Base-by-base conservation (phyloP, 2,797 vertebrate genomes). In the Tokudaia muenninki region DNA sequence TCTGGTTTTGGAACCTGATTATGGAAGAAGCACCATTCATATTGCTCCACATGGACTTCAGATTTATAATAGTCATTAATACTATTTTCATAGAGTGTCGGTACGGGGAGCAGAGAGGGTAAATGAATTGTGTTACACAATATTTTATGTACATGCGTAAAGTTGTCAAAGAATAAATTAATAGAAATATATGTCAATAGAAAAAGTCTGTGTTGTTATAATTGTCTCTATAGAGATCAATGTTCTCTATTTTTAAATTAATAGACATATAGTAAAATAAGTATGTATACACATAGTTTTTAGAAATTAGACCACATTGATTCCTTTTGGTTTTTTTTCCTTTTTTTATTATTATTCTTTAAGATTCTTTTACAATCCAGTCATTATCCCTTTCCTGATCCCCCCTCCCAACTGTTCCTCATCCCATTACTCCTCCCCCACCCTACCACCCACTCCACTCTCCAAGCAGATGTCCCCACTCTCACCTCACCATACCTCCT, bases 241-340 rank as follows among this genome's bases (percentile, higher is more conserved):
- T 50, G n/a, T 44, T 86, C 24, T 94, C 95, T 26, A 87, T 96
- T 94, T 50, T 95, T 90, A 26, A 86, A 21, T 80, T 87, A 26
- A 79, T 29, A 61, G 0, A 10, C 92, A 0, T 70, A 74, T 59
- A 47, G 34, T 88, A 78, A 95, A 87, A 84, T 1, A 78, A 44
- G 44, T 61, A 84, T 80, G 19, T 91, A 87, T 29, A 65, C 44
- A 70, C 12, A 70, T 12, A 21, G 47, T 92, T 96, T 96, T 95
- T 92, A 41, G 92, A 95, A 97, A 93, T 94, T 24, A 41, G 9
- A 78, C 88, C n/a, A 82, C 47, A 90, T 75, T 80, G 17, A 17
- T 89, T 92, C 41, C 5, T 47, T 77, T 77, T 81, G 63, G n/a
- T n/a, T 70, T 65, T 90, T 93, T n/a, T 70, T 65, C 12, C 31